Evolutionary conservation across 2,113 vertebrate genomes (phyloP), one percentile per base, ranked within the genome.

Genomic region (Dasypus novemcinctus): DNA sequence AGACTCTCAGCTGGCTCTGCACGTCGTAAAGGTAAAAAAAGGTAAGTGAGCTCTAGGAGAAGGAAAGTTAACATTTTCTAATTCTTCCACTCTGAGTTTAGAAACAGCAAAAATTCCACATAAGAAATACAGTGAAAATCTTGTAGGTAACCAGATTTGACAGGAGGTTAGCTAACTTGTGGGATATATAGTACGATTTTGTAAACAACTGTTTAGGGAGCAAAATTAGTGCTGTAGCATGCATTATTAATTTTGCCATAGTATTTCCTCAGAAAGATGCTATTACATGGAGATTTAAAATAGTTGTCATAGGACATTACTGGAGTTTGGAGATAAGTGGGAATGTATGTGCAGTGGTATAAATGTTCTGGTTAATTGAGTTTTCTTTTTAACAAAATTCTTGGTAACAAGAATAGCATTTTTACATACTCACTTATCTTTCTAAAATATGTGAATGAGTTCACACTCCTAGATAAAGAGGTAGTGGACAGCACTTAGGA

Each of bases 21-120:
- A 96, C 98, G 99, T 54, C 94, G 98, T 91, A 99, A 99, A 97
- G 97, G 95, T 91, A 99, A 99, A 97, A 98, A 99, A 97, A 99
- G 99, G 99, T 99, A 97, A 93, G 94, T 82, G 59, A 71, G 33
- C 21, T 63, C 49, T 86, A 54, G 54, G n/a, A 54, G 29, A 89
- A 80, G 49, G 7, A 68, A 80, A 7, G 7, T 71, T 52, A 54
- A 25, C 6, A 17, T 38, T 94, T 61, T 82, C 27, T 71, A 54
- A 27, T 69, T 93, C 57, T 88, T 83, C 46, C 7, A 14, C 18
- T 84, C 23, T 41, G 5, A 1, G 1, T 49, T 57, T 69, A 64
- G 13, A 87, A 92, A 46, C 33, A 66, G 15, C 75, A 23, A 85
- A 7, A 80, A 80, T 49, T 68, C 33, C 33, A 93, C 5, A 4